A percentile compares a stretch with the other conserved stretches of the same genome.
These are phyloP conservation scores for Ciconia stormi DNA, from an alignment of 2,113 vertebrate genomes.

Conservation along the genomic window DNA sequence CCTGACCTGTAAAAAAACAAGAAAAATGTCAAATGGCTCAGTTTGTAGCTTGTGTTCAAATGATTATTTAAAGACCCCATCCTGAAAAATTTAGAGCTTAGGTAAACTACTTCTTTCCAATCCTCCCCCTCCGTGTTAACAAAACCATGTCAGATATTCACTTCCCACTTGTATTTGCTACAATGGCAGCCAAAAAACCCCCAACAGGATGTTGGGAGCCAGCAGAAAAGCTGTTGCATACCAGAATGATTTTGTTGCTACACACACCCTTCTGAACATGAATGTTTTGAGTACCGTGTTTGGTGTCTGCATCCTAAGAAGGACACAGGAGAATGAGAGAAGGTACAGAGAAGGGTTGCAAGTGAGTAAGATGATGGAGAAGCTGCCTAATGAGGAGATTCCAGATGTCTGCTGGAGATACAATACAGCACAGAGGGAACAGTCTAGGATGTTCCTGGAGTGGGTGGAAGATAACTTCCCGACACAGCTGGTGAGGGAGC, in stretches of 20 bases:
- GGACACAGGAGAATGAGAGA: neutral
- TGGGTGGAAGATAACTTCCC: too few relatives aligned
- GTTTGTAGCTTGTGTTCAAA: constrained; percentile 22
- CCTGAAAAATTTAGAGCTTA: constrained; percentile 41
- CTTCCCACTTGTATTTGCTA: neutral
- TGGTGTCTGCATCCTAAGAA: neutral
- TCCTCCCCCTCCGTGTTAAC: neutral
- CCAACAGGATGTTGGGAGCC: neutral
- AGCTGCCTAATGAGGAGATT: neutral
- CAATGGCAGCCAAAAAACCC: neutral
- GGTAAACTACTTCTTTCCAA: neutral
- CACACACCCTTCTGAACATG: neutral
- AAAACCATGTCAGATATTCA: neutral
- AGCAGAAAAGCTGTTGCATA: neutral
- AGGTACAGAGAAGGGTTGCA: neutral
- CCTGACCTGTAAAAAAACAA: constrained; percentile 11
- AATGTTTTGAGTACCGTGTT: neutral
- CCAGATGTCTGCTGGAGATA: too few relatives aligned
- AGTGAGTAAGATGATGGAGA: neutral
- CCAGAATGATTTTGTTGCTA: neutral
- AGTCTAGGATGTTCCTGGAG: too few relatives aligned
- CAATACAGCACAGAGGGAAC: too few relatives aligned
- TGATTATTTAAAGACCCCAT: constrained; percentile 51
- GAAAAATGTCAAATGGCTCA: constrained; percentile 32
- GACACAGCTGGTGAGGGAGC: too few relatives aligned